Base-by-base conservation (phyloP, 2,888 invertebrate genomes). In the Anthoptus insignis region DNA sequence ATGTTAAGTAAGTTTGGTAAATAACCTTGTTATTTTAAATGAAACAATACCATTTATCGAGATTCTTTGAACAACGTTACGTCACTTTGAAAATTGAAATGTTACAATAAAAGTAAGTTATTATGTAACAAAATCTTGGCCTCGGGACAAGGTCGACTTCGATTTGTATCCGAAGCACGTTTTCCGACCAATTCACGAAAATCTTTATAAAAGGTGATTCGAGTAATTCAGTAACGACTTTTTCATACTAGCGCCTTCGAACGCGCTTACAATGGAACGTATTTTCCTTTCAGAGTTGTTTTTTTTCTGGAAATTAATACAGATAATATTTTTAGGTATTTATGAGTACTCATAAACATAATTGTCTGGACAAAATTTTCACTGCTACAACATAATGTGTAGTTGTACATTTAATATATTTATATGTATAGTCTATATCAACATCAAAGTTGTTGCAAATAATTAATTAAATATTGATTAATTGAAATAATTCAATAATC, bases 151-250 rank as follows among this genome's bases (percentile, higher is more conserved):
- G 13, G 49, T 42, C 22, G 16, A 45, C 16, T 45, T 22, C 27
- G 39, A 67, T 73, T 71, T 66, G 65, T 68, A 73, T 73, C 70
- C 72, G 59, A 39, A 63, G 53, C 72, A 73, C 70, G 69, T 59
- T 45, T 34, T 13, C 45, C 57, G 65, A 65, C 63, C 67, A 66
- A 52, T 65, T 71, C 67, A 64, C 59, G 65, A 58, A 67, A 73
- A 70, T 70, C 66, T 67, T 68, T 67, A 65, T 67, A 69, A 69
- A 66, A 71, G 65, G 63, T 68, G 66, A 59, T 65, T 60, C 64
- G 59, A 66, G 64, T 65, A 56, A 63, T 63, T 56, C 56, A n/a
- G 21, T 14, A 47, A 47, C 22, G 61, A 47, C 21, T 45, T 19
- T 53, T 53, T 61, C 34, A 19, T 19, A 54, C 8, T 42, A 37